Percentiles rank a stretch among this genome's conserved stretches.
These are phyloP conservation scores for Lepisosteus oculatus DNA, from an alignment of 2,113 vertebrate species.

Conservation along the genomic window DNA sequence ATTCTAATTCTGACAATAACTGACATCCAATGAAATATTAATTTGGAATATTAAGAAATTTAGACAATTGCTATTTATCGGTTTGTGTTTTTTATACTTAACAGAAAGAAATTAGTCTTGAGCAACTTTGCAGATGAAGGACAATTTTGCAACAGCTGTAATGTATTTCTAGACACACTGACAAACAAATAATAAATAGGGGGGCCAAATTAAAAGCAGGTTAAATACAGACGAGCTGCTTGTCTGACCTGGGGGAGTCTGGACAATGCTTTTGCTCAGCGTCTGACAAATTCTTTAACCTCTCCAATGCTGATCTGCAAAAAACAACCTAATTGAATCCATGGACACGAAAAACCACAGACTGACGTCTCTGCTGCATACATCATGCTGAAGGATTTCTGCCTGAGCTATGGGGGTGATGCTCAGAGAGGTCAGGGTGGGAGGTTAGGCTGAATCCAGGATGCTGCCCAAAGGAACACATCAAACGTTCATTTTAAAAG, in stretches of 20 bases:
- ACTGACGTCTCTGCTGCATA: constrained; percentile 59
- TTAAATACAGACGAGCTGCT: constrained; percentile 24
- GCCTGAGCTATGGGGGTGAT: constrained; percentile 54
- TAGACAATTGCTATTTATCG: background rate
- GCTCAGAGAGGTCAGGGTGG: constrained; percentile 72
- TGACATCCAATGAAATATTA: no score
- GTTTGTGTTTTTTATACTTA: background rate
- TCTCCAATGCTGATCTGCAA: constrained; percentile 55
- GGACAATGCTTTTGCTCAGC: constrained; percentile 41
- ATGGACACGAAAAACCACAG: constrained; percentile 62
- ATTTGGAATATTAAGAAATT: background rate
- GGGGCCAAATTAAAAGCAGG: constrained; percentile 10
- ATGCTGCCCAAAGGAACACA: constrained; percentile 71
- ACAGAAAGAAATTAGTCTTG: background rate
- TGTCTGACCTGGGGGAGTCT: constrained; percentile 24
- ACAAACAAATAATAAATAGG: background rate
- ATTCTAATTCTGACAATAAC: no score
- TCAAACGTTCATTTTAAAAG: constrained; percentile 78
- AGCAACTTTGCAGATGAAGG: background rate
- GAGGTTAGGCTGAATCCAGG: constrained; percentile 68
- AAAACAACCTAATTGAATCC: constrained; percentile 64
- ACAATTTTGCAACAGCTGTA: constrained; percentile 4
- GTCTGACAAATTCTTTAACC: constrained; percentile 54
- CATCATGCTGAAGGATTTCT: constrained; percentile 64
- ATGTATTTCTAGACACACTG: background rate